phyloP scores from a whole-genome alignment of 2,797 vertebrate species.

The Schizothorax lantsangensis region DNA sequence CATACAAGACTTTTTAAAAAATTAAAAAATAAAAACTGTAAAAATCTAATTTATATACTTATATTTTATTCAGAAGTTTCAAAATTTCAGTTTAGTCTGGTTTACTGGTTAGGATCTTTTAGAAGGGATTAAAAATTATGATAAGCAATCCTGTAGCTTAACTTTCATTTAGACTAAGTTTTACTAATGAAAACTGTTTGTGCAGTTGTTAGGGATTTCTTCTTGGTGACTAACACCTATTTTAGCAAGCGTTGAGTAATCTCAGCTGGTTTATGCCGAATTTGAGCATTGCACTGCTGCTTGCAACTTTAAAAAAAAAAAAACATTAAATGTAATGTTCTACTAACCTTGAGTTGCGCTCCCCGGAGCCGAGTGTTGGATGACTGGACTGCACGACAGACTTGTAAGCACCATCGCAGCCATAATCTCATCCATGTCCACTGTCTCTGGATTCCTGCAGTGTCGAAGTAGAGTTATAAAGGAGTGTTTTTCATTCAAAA shows the following conservation, averaged over 20 bases:
- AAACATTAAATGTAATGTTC: neutral
- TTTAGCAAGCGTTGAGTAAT: neutral
- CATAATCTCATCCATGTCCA: slow-evolving; percentile 95
- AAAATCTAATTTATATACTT: neutral
- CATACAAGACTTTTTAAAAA: neutral
- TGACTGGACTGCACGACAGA: slow-evolving; percentile 90
- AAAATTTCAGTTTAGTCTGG: neutral
- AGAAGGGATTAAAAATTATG: neutral
- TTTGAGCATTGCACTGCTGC: neutral
- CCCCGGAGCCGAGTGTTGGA: slow-evolving; percentile 79
- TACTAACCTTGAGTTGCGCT: slow-evolving; percentile 76
- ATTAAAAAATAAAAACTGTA: neutral
- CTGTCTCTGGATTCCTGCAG: slow-evolving; percentile 74
- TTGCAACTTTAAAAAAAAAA: neutral
- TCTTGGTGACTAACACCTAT: slow-evolving; percentile 15
- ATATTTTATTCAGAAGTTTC: neutral
- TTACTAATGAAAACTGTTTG: neutral
- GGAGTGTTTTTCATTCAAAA: neutral
- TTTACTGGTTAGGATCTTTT: neutral
- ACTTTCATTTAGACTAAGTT: neutral
- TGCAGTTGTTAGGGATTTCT: neutral
- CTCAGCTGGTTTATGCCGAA: neutral
- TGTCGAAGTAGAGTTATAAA: slow-evolving; percentile 17
- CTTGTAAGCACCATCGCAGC: slow-evolving; percentile 94
- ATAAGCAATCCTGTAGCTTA: neutral